Conservation (phyloP, 2,888 invertebrate species). For the Luffia ferchaultella region DNA sequence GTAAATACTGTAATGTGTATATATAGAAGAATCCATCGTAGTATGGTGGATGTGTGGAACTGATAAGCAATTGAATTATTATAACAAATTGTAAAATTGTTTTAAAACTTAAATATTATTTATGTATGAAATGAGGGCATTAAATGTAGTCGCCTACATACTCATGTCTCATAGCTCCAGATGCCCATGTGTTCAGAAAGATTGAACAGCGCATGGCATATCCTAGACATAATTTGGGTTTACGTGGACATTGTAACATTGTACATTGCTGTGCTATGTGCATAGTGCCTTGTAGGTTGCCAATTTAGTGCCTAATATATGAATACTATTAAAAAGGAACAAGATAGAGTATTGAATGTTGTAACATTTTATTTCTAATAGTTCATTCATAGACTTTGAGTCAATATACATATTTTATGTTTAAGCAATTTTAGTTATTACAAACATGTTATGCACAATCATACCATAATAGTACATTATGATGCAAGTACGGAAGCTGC, state of each 20-base stretch:
- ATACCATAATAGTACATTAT: too few relatives aligned
- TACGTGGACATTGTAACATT: conserved; percentile 6
- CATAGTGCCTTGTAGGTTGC: conserved; percentile 70
- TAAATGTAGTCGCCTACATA: not conserved
- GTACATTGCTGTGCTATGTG: conserved; percentile 61
- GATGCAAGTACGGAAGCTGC: too few relatives aligned
- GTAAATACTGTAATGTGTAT: conserved; percentile 49
- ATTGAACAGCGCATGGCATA: too few relatives aligned
- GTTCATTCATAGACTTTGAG: too few relatives aligned
- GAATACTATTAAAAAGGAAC: too few relatives aligned
- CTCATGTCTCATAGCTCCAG: not conserved
- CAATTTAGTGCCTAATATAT: conserved; percentile 62
- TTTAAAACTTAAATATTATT: not conserved
- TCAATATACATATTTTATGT: too few relatives aligned
- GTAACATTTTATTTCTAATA: too few relatives aligned
- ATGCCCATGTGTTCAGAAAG: too few relatives aligned
- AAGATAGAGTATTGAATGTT: too few relatives aligned
- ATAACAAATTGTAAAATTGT: not conserved
- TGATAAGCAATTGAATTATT: not conserved
- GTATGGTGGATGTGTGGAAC: not conserved
- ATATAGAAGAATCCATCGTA: conserved; percentile 35
- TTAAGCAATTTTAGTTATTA: too few relatives aligned
- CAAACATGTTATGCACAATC: too few relatives aligned
- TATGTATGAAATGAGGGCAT: not conserved
- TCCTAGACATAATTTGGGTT: not conserved